A percentile compares a stretch with the other conserved stretches of the same genome.
Conservation (phyloP, 2,797 vertebrate species). For the Melanotaenia pygmaea region DNA sequence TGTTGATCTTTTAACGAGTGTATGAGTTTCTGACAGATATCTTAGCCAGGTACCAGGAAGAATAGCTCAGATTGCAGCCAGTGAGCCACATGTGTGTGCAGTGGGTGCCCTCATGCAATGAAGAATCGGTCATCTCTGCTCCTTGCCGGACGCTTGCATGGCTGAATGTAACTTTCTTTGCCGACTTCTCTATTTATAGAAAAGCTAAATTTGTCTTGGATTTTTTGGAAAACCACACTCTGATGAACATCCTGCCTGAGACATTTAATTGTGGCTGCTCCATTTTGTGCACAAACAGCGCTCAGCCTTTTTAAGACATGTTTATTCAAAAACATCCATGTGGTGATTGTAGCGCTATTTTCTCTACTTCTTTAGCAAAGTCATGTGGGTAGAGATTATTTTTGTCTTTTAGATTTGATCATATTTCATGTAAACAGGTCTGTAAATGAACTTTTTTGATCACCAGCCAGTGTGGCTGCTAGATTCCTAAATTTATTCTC, state of each 20-base stretch:
- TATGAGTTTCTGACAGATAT: constrained; percentile 45
- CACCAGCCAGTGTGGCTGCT: background rate
- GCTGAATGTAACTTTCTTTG: constrained; percentile 65
- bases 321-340: constrained; percentile 78
- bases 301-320: constrained; percentile 72
- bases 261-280: constrained; percentile 77
- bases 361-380: constrained; percentile 22
- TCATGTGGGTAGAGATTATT: background rate
- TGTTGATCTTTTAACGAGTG: constrained; percentile 57
- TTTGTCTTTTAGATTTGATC: background rate
- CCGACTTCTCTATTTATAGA: constrained; percentile 68
- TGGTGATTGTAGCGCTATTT: constrained; percentile 68
- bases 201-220: constrained; percentile 70
- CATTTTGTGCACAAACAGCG: constrained; percentile 66
- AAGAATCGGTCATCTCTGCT: constrained; percentile 50
- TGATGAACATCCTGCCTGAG: constrained; percentile 82
- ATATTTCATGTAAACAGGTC: constrained; percentile 1
- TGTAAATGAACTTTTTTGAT: background rate
- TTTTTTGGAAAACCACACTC: constrained; percentile 79
- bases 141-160: constrained; percentile 39
- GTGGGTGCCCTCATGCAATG: constrained; percentile 26
- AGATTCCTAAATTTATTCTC: background rate
- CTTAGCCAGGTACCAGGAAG: constrained; percentile 59
- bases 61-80: constrained; percentile 61
- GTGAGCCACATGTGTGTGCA: constrained; percentile 52